Evolutionary conservation across 2,888 invertebrate genomes (phyloP), one percentile per base, ranked within the genome.

Genomic region (Melinaea menophilus): DNA sequence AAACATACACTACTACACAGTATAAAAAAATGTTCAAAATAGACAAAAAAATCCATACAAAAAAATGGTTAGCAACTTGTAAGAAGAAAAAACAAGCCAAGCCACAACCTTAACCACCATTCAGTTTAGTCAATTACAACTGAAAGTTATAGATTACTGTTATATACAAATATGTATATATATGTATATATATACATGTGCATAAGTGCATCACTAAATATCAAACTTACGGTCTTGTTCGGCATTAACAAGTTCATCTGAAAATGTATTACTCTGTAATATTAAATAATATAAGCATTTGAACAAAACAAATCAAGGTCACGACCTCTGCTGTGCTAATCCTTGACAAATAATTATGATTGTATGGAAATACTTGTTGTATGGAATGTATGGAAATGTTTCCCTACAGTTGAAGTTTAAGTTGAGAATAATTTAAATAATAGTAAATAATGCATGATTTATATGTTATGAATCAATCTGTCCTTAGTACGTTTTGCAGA

Each of bases 201-300:
- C 65, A 65, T 51, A 65, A 62, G 66, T 63, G 54, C 56, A 35
- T 59, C 59, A 62, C 56, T 35, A 13, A 63, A 63, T 61, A 59
- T 63, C 58, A 48, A 59, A 90, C 90, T 90, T 89, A 90, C 90
- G 87, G 76, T 88, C 84, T 12, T 85, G 81, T 73, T 82, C 86
- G 33, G 84, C 85, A 71, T 82, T 84, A 69, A 85, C 78, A 61
- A 90, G 83, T 73, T 85, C 81, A 87, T 82, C 90, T 90, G 90
- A 67, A 88, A 90, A 81, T 76, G 69, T 62, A 61, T 41, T 41
- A 41, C 11, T 41, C 11, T 41, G 41, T 41, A 41, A 41, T 9
- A 9, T 41, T 41, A 22, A 22, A 22, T 22, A 22, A 22, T 22
- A 22, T 22, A 22, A 22, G 22, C 22, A 22, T 22, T 22, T 22